These are phyloP conservation scores for Teinopalpus imperialis DNA, from an alignment of 2,888 invertebrate species.

Conservation along the genomic window DNA sequence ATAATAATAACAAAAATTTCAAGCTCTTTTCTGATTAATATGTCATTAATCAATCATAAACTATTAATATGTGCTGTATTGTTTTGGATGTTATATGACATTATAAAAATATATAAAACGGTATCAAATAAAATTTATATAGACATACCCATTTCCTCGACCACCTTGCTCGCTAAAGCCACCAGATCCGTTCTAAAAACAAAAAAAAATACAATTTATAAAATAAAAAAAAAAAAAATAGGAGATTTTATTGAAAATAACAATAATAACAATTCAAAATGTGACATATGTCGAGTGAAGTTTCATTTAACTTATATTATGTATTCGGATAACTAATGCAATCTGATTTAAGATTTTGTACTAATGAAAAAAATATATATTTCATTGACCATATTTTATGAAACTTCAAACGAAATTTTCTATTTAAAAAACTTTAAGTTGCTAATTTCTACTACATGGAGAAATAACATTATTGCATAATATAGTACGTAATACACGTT, in stretches of 20 bases:
- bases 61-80: too few species aligned
- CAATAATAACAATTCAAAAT: constrained; percentile 32
- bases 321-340: too few species aligned
- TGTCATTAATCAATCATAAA: too few species aligned
- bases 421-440: constrained; percentile 5
- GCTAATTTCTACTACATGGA: constrained; percentile 32
- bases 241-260: constrained; percentile 51
- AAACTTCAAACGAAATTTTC: constrained; percentile 18
- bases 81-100: too few species aligned
- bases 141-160: constrained; percentile 90
- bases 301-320: constrained; percentile 31
- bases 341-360: too few species aligned
- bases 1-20: too few species aligned
- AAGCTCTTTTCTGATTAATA: too few species aligned
- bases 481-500: neutral
- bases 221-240: constrained; percentile 51
- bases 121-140: constrained; percentile 1
- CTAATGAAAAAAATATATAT: too few species aligned
- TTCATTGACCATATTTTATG: too few species aligned
- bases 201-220: constrained; percentile 80
- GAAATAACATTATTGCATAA: constrained; percentile 34
- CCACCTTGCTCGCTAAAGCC: constrained; percentile 89
- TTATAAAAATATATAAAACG: too few species aligned
- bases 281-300: constrained; percentile 36
- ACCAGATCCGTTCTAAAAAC: constrained; percentile 93